Conservation (phyloP, 2,888 invertebrate genomes). For the Portevinia maculata region DNA sequence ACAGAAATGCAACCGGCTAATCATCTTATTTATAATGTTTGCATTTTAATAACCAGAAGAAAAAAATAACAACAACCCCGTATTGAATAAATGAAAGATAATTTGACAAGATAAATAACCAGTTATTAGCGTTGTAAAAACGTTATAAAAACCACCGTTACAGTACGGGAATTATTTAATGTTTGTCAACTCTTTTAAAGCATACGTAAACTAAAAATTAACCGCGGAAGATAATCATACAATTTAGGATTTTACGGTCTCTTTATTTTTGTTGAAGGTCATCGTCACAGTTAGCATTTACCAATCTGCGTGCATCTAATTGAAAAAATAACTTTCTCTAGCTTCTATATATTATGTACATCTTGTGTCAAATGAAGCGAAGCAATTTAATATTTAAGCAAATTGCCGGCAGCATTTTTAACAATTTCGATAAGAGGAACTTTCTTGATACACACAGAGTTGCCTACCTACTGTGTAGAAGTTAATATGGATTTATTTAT, state of each 20-base stretch:
- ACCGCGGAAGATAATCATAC: slow-evolving; percentile 23
- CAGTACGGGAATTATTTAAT: neutral
- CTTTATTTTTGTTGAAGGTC: slow-evolving; percentile 31
- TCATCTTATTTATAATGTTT: slow-evolving; percentile 21
- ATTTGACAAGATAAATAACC: slow-evolving; percentile 35
- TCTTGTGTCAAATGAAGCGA: slow-evolving; percentile 46
- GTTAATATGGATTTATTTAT: slow-evolving; percentile 1
- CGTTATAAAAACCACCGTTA: neutral
- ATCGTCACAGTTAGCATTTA: slow-evolving; percentile 1
- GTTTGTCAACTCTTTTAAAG: neutral
- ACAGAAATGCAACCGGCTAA: slow-evolving; percentile 4
- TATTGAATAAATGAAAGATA: slow-evolving; percentile 2
- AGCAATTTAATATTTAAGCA: slow-evolving; percentile 53
- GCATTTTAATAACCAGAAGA: slow-evolving; percentile 25
- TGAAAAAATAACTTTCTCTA: slow-evolving; percentile 47
- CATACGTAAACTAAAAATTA: neutral
- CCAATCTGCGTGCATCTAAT: slow-evolving; percentile 7
- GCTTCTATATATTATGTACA: slow-evolving; percentile 9
- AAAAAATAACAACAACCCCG: neutral
- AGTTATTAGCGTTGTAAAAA: neutral
- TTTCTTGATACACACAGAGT: neutral
- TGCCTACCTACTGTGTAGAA: too few species aligned
- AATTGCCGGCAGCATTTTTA: slow-evolving; percentile 36
- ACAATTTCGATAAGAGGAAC: neutral
- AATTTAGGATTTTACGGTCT: slow-evolving; percentile 9